phyloP scores from a whole-genome alignment of 1,140 invertebrate genomes.

The Atopsyche davidsoni region DNA sequence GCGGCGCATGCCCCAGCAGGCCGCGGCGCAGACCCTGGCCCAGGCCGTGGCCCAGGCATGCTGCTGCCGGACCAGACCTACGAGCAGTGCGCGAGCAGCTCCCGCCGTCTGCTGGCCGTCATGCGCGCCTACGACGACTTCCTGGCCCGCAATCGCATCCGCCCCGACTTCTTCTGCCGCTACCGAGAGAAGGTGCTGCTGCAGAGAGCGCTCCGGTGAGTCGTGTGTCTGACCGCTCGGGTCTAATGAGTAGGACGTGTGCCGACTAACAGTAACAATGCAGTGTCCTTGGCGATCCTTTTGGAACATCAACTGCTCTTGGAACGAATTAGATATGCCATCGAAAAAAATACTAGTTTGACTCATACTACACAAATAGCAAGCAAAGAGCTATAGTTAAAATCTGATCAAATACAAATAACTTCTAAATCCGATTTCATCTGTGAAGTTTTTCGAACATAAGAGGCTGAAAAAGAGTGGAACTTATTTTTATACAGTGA shows the following conservation, averaged over 20 bases:
- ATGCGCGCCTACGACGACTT: conserved; percentile 54
- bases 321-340: too few relatives aligned
- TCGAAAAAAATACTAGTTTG: too few relatives aligned
- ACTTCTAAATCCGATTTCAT: too few relatives aligned
- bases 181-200: conserved; percentile 49
- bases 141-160: conserved; percentile 51
- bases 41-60: conserved; percentile 35
- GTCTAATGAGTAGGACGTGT: too few relatives aligned
- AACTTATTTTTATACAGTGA: not conserved
- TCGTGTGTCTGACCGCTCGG: too few relatives aligned
- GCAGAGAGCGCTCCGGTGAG: conserved; percentile 43
- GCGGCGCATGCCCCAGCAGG: not conserved
- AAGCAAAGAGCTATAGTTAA: too few relatives aligned
- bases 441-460: not conserved
- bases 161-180: conserved; percentile 55
- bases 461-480: not conserved
- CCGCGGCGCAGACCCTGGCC: not conserved
- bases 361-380: too few relatives aligned
- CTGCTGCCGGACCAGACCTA: conserved; percentile 57
- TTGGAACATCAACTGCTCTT: too few relatives aligned
- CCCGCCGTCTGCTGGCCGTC: conserved; percentile 45
- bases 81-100: conserved; percentile 47
- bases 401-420: too few relatives aligned
- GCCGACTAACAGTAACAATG: too few relatives aligned
- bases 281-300: too few relatives aligned